phyloP scores from a whole-genome alignment of 2,113 vertebrate species.

The Corythornis madagascariensis region DNA sequence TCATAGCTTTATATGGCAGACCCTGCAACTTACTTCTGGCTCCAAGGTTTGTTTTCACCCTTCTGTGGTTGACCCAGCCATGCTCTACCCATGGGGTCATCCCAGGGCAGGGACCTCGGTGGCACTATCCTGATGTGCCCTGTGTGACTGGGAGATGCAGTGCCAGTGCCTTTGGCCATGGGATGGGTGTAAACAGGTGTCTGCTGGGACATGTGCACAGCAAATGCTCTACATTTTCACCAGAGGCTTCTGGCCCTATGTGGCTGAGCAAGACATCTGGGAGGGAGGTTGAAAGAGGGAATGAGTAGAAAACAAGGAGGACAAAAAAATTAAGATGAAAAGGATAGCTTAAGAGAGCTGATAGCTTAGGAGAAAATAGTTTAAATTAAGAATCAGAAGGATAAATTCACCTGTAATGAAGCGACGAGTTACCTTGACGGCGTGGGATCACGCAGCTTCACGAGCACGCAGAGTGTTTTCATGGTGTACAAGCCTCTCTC shows the following conservation, averaged over 20 bases:
- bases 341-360: background rate
- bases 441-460: background rate
- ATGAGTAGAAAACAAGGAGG: background rate
- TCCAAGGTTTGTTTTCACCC: background rate
- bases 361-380: background rate
- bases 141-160: accelerated
- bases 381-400: background rate
- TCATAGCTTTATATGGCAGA: background rate
- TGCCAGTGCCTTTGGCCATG: background rate
- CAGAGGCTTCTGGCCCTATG: background rate
- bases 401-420: background rate
- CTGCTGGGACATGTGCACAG: background rate
- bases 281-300: background rate
- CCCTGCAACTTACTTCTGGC: background rate
- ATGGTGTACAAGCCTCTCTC: background rate
- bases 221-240: background rate
- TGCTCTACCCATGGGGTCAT: background rate
- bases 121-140: background rate
- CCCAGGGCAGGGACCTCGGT: background rate
- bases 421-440: background rate
- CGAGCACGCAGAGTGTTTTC: background rate
- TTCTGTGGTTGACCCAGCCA: accelerated
- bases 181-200: background rate
- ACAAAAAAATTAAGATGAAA: background rate
- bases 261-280: background rate